Evolutionary conservation across 2,797 vertebrate species (phyloP).

Genomic region (Phoxinus dragarum): DNA sequence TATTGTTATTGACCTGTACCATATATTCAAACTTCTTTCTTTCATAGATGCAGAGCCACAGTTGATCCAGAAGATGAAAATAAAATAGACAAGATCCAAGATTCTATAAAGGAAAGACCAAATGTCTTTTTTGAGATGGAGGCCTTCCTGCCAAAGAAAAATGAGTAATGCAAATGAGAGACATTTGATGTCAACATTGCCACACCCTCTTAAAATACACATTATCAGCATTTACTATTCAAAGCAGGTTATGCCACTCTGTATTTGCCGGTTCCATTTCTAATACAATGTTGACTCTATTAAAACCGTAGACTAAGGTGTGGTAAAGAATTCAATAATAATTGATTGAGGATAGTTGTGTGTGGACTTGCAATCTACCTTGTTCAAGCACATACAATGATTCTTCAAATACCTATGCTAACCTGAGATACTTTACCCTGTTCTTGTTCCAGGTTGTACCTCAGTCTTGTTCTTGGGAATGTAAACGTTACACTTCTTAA

Average conservation of each 20-base stretch:
- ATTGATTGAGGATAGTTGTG: neutral
- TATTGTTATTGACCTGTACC: neutral
- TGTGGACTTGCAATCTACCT: neutral
- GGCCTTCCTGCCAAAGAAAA: constrained; percentile 95
- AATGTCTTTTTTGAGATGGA: constrained; percentile 94
- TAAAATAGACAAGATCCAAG: constrained; percentile 78
- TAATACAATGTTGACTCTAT: neutral
- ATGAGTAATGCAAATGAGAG: constrained; percentile 79
- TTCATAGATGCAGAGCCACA: constrained; percentile 80
- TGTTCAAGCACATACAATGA: neutral
- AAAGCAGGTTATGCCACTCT: neutral
- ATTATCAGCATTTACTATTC: constrained; percentile 24
- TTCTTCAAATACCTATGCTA: neutral
- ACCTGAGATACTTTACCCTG: neutral
- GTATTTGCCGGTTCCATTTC: neutral
- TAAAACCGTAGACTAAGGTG: neutral
- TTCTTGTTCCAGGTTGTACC: constrained; percentile 85
- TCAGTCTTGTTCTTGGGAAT: constrained; percentile 82
- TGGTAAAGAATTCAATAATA: neutral
- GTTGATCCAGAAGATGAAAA: constrained; percentile 68
- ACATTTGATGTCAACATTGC: neutral
- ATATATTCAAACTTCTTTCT: neutral
- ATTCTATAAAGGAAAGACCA: constrained; percentile 83
- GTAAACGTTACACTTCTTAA: constrained; percentile 82
- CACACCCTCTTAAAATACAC: constrained; percentile 32